Conservation (phyloP, 2,113 vertebrate genomes). For the Trichomycterus rosablanca region DNA sequence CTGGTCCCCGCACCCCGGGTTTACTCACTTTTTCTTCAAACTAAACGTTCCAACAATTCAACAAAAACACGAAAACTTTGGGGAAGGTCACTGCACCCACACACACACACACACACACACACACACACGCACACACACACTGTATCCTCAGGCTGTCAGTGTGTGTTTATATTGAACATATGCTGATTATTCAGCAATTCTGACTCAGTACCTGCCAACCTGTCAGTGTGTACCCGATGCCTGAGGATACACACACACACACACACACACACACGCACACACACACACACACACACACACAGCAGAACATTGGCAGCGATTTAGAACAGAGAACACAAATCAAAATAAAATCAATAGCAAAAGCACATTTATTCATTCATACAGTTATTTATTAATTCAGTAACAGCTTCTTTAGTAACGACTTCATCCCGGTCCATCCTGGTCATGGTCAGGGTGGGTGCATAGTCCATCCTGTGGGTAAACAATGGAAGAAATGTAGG, state of each 20-base stretch:
- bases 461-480: too few relatives aligned
- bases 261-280: conserved; percentile 54
- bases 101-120: conserved; percentile 23
- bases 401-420: too few relatives aligned
- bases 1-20: too few relatives aligned
- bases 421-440: too few relatives aligned
- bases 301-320: conserved; percentile 27
- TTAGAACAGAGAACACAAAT: neutral
- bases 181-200: conserved; percentile 36
- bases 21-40: too few relatives aligned
- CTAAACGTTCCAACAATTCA: too few relatives aligned
- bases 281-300: conserved; percentile 47
- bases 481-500: too few relatives aligned
- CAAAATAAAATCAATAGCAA: neutral
- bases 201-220: conserved; percentile 30
- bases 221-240: conserved; percentile 46
- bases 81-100: neutral
- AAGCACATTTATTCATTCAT: neutral
- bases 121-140: conserved; percentile 1
- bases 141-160: conserved; percentile 10
- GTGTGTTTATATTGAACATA: conserved; percentile 28
- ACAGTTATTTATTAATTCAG: too few relatives aligned
- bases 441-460: too few relatives aligned
- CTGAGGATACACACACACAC: conserved; percentile 36
- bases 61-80: neutral